Percentiles rank a stretch among this genome's conserved stretches.
Conservation (phyloP, 2,888 invertebrate genomes). For the Phymatocera aterrima region DNA sequence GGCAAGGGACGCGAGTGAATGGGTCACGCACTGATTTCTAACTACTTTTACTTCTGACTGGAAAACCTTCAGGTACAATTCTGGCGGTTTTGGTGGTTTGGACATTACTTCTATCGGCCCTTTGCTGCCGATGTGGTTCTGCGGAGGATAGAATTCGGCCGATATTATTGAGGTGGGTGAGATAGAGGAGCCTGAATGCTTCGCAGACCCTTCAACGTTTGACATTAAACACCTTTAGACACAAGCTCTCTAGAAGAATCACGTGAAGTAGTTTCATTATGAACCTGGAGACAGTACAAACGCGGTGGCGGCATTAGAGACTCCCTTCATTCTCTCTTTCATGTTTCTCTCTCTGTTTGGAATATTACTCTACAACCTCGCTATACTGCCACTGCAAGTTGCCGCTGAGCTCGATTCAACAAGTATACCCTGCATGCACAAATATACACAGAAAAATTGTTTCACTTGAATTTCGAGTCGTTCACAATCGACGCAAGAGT, state of each 20-base stretch:
- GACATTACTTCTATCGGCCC: conserved; percentile 64
- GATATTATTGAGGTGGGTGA: conserved; percentile 65
- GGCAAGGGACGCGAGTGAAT: conserved; percentile 9
- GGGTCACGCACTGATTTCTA: conserved; percentile 12
- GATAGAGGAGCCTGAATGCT: not conserved
- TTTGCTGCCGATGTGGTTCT: conserved; percentile 67
- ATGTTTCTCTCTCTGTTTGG: not conserved
- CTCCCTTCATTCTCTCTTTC: not conserved
- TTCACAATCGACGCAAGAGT: not conserved
- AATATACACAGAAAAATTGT: not conserved
- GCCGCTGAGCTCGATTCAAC: not conserved
- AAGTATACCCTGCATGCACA: not conserved
- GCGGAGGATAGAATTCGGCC: conserved; percentile 65
- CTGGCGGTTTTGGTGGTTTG: conserved; percentile 64
- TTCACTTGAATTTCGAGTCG: not conserved
- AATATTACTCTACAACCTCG: not conserved
- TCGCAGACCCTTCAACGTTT: not conserved
- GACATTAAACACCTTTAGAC: not conserved
- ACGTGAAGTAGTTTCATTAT: conserved; percentile 9
- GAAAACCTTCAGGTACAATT: conserved; percentile 59
- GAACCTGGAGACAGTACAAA: not conserved
- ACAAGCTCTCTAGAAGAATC: not conserved
- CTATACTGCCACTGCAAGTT: not conserved
- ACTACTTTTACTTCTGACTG: not conserved
- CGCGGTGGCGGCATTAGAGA: not conserved